These are phyloP conservation scores for Carterocephalus palaemon DNA, from an alignment of 2,888 invertebrate genomes.

Conservation along the genomic window DNA sequence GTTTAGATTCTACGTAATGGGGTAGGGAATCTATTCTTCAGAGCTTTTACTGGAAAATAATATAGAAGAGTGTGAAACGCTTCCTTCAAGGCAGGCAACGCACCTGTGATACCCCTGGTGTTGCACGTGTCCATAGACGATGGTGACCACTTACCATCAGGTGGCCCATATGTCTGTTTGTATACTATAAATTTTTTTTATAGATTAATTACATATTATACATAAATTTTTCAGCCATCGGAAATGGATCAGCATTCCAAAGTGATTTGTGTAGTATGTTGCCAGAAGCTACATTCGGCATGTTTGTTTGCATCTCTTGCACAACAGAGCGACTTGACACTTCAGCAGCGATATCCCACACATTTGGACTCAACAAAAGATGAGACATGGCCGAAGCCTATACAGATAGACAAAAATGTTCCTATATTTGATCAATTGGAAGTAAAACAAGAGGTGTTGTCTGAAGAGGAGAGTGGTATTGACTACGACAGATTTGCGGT, in stretches of 20 bases:
- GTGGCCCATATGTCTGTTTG: no score
- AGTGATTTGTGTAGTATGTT: conserved; percentile 53
- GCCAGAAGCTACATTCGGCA: conserved; percentile 45
- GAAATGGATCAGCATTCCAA: conserved; percentile 52
- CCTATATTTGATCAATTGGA: conserved; percentile 39
- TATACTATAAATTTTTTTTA: no score
- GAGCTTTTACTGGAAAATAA: no score
- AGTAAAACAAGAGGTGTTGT: conserved; percentile 60
- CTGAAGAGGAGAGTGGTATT: conserved; percentile 52
- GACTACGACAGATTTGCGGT: background rate
- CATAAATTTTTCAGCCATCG: conserved; percentile 44
- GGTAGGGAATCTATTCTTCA: no score
- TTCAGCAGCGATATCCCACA: conserved; percentile 37
- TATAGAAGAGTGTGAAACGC: no score
- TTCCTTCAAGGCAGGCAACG: no score
- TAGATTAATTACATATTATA: background rate
- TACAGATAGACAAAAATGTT: conserved; percentile 53
- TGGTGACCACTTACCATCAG: no score
- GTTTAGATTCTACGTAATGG: no score
- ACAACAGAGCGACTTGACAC: conserved; percentile 41
- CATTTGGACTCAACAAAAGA: conserved; percentile 9
- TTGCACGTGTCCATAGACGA: no score
- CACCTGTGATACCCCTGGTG: no score
- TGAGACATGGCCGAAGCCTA: conserved; percentile 61
- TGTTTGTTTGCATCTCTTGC: conserved; percentile 47